These are phyloP conservation scores for Epinephelus malabaricus DNA, from an alignment of 2,797 vertebrate genomes.

Conservation along the genomic window DNA sequence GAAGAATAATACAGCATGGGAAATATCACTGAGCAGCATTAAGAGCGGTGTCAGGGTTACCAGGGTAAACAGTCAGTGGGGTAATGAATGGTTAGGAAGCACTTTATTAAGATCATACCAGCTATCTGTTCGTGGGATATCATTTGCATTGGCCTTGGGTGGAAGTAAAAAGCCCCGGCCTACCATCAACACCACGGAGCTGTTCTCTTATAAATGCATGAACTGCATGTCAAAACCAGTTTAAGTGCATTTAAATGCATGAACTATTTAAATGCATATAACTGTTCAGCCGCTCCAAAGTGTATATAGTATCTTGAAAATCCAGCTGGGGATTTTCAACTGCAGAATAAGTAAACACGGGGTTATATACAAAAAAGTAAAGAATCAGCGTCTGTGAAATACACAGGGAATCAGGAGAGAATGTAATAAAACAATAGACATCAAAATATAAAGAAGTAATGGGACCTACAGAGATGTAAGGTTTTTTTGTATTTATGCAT, in stretches of 20 bases:
- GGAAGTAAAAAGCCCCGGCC: background rate
- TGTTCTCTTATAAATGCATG: constrained; percentile 31
- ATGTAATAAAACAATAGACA: background rate
- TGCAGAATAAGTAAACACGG: constrained; percentile 29
- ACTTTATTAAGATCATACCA: background rate
- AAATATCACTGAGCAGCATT: background rate
- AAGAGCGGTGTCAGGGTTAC: background rate
- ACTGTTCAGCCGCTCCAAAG: constrained; percentile 13
- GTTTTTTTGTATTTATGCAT: background rate
- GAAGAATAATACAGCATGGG: background rate
- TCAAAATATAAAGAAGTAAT: background rate
- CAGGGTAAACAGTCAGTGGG: background rate
- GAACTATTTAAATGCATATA: constrained; percentile 53
- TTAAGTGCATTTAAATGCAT: constrained; percentile 52
- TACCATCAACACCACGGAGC: background rate
- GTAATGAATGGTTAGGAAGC: background rate
- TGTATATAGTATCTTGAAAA: constrained; percentile 39
- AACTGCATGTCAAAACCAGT: constrained; percentile 19
- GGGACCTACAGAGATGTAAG: background rate
- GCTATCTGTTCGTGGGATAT: constrained; percentile 7
- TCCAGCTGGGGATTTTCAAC: background rate
- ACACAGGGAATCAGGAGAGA: background rate
- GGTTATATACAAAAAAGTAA: constrained; percentile 12
- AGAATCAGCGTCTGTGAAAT: constrained; percentile 22
- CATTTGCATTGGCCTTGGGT: constrained; percentile 24